Evolutionary conservation across 2,113 vertebrate species (phyloP), one percentile per base, ranked within the genome.

Genomic region (Microtus oregoni): DNA sequence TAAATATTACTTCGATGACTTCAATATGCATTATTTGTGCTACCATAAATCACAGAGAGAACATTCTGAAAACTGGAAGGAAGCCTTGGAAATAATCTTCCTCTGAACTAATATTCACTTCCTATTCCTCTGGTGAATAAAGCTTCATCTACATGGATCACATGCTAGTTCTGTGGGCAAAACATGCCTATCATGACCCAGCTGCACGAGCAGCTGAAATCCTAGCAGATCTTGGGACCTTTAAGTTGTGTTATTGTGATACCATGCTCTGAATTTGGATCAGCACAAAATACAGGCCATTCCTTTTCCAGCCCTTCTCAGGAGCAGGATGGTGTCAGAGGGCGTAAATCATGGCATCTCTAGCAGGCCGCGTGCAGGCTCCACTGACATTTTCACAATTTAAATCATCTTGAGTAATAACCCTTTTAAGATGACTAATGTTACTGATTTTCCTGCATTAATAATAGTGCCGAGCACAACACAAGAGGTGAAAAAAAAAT

Each of bases 401-500:
- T 99, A 98, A 99, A 99, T 99, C 98, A 98, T 98, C 98, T 97
- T 99, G 99, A 99, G 98, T 99, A 99, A 99, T 99, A 98, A 99
- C 98, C 98, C 98, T 99, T 98, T 99, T 99, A 99, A 99, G 98
- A 99, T 99, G 98, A 99, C 98, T 99, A 99, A 99, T 99, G 99
- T 72, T 96, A 97, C 98, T 98, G 98, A 99, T 99, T 99, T 99
- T 97, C 98, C 98, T 98, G 98, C 98, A 99, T 99, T 99, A 99
- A 98, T 98, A 99, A 99, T 97, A 79, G 98, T 98, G 98, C 98
- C 97, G 97, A 98, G 94, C 47, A 83, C 98, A 98, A 98, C 98
- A 97, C 90, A 52, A 96, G 98, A 97, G 97, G 97, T 98, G 97
- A 97, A 98, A 97, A 97, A n/a, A 97, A 98, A 98, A 98, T 98